Conservation (phyloP, 2,888 invertebrate species). For the Heliconius sara region DNA sequence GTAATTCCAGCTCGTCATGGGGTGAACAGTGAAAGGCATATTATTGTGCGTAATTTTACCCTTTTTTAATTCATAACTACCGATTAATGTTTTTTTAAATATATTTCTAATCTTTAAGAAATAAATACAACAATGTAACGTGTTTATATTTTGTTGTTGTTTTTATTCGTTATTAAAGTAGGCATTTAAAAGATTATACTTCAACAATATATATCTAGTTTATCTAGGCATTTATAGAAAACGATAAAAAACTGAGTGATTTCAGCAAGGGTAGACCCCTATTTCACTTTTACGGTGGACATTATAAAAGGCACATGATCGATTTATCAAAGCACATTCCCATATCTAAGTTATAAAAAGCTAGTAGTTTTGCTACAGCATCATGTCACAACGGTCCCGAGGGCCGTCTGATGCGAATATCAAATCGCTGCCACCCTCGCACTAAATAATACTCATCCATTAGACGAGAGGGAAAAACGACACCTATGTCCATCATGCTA, state of each 20-base stretch:
- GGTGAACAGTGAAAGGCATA: constrained; percentile 60
- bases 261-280: constrained; percentile 28
- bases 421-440: constrained; percentile 79
- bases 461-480: constrained; percentile 68
- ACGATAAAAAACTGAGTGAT: constrained; percentile 9
- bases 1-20: constrained; percentile 77
- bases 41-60: constrained; percentile 45
- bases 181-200: not conserved
- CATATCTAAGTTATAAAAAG: constrained; percentile 66
- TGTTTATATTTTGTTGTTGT: not conserved
- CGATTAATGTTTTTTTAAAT: constrained; percentile 4
- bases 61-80: constrained; percentile 35
- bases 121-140: not conserved
- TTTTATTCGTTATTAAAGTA: not conserved
- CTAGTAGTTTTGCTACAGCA: constrained; percentile 70
- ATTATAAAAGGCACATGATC: constrained; percentile 51
- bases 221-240: constrained; percentile 1
- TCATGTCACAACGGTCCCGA: constrained; percentile 72
- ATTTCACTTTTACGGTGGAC: constrained; percentile 34
- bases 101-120: not conserved
- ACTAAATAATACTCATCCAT: constrained; percentile 76
- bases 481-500: constrained; percentile 67
- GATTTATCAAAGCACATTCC: constrained; percentile 61
- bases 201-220: not conserved
- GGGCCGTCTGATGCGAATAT: constrained; percentile 77